These are phyloP conservation scores for Anarsia innoxiella DNA, from an alignment of 2,888 invertebrate species.

Conservation along the genomic window DNA sequence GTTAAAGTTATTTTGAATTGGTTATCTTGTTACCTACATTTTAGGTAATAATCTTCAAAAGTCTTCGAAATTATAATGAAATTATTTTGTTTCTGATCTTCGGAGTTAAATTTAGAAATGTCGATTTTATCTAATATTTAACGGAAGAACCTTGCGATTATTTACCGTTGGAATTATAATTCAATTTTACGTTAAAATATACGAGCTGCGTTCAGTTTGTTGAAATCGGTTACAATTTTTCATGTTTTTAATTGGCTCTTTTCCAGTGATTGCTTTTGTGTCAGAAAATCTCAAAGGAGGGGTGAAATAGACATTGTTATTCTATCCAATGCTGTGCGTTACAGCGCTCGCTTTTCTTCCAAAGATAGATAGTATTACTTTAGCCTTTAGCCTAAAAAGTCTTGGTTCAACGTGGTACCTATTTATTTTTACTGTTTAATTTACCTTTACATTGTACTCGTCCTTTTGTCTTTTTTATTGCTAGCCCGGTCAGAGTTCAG, in stretches of 20 bases:
- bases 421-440: conserved; percentile 52
- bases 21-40: no score
- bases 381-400: conserved; percentile 33
- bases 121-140: no score
- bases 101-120: conserved; percentile 17
- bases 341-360: conserved; percentile 10
- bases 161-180: conserved; percentile 3
- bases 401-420: conserved; percentile 37
- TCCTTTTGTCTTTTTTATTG: conserved; percentile 44
- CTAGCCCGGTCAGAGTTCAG: conserved; percentile 31
- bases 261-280: conserved; percentile 19
- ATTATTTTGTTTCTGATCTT: conserved; percentile 20
- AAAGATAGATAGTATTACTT: conserved; percentile 28
- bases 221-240: conserved; percentile 18
- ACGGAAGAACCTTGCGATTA: conserved; percentile 2
- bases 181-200: background rate
- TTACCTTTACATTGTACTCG: conserved; percentile 41
- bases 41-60: no score
- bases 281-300: conserved; percentile 21
- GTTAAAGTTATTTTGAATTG: no score
- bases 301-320: conserved; percentile 12
- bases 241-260: conserved; percentile 23
- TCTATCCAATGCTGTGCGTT: conserved; percentile 4
- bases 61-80: no score
- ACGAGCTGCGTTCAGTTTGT: conserved; percentile 7